Conservation (phyloP, 1,140 invertebrate species). For the Drosophila mayri region DNA sequence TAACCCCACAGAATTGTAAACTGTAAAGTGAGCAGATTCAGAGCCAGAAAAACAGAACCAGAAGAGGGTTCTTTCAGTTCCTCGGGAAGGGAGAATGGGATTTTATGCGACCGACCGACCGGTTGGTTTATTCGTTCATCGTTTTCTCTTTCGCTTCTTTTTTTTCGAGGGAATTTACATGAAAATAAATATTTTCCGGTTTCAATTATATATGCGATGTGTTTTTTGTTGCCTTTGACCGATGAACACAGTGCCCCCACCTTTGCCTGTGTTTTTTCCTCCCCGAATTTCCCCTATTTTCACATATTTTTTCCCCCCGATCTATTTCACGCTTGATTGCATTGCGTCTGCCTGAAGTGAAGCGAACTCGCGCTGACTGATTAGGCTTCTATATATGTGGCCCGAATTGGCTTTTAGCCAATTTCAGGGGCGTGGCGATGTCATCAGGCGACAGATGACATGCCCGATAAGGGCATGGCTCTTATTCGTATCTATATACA, state of each 20-base stretch:
- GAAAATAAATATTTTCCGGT: constrained; percentile 84
- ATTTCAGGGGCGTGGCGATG: constrained; percentile 37
- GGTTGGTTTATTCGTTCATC: constrained; percentile 28
- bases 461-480: constrained; percentile 41
- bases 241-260: constrained; percentile 36
- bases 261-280: constrained; percentile 11
- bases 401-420: constrained; percentile 46
- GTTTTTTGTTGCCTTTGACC: constrained; percentile 22
- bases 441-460: constrained; percentile 27
- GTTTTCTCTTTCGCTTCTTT: constrained; percentile 8
- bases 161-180: constrained; percentile 78
- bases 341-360: constrained; percentile 60
- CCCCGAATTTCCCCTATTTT: constrained; percentile 32
- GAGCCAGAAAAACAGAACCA: constrained; percentile 23
- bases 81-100: constrained; percentile 33
- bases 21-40: constrained; percentile 49
- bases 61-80: constrained; percentile 44
- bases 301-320: constrained; percentile 21
- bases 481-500: constrained; percentile 2
- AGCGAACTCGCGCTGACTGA: constrained; percentile 52
- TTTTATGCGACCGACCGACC: constrained; percentile 61
- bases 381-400: constrained; percentile 51
- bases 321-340: constrained; percentile 83
- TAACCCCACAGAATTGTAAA: constrained; percentile 60
- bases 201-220: constrained; percentile 79